A percentile compares a stretch with the other conserved stretches of the same genome.
These are phyloP conservation scores for Eolophus roseicapilla DNA, from an alignment of 2,113 vertebrate genomes.

Conservation along the genomic window DNA sequence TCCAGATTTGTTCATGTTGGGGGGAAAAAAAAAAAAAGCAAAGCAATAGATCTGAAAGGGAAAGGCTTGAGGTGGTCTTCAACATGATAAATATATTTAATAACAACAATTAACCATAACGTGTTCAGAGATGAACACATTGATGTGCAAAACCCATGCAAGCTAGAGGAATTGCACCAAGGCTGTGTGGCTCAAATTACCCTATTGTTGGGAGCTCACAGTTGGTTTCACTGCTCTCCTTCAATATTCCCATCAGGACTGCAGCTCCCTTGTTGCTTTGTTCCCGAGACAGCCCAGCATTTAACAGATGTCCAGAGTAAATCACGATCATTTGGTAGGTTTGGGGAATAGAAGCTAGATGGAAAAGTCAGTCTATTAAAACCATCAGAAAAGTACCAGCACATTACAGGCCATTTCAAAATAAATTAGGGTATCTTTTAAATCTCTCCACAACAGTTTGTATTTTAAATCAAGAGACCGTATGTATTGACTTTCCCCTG, in stretches of 20 bases:
- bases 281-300: constrained; percentile 8
- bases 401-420: constrained; percentile 4
- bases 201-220: background rate
- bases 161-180: background rate
- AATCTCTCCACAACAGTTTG: constrained; percentile 7
- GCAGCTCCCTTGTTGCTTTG: background rate
- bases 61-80: background rate
- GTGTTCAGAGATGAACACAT: background rate
- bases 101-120: background rate
- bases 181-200: background rate
- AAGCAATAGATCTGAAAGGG: background rate
- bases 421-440: constrained; percentile 33
- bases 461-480: constrained; percentile 13
- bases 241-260: constrained; percentile 22
- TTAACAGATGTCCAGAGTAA: constrained; percentile 53
- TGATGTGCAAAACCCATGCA: background rate
- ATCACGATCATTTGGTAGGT: background rate
- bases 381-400: background rate
- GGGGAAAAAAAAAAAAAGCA: background rate
- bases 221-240: background rate
- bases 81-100: background rate
- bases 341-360: background rate
- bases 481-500: constrained; percentile 40
- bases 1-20: background rate
- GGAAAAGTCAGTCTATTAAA: constrained; percentile 7